Conservation (phyloP, 1,140 invertebrate species). For the Spodoptera frugiperda region DNA sequence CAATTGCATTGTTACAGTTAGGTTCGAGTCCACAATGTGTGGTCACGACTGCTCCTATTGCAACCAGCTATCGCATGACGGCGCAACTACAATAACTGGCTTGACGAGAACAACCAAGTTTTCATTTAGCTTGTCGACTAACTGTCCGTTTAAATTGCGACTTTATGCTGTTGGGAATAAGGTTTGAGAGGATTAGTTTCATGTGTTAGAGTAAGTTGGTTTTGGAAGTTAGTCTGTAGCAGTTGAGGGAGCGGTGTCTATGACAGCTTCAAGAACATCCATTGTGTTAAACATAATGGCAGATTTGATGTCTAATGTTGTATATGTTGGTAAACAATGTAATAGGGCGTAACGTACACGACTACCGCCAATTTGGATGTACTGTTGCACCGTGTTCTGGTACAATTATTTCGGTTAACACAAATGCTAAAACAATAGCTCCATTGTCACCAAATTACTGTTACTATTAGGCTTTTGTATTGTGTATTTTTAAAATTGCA, state of each 20-base stretch:
- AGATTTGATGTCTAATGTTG: constrained; percentile 20
- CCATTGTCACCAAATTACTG: constrained; percentile 27
- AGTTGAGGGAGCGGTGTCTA: constrained; percentile 16
- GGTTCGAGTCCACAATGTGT: constrained; percentile 26
- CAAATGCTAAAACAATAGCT: constrained; percentile 19
- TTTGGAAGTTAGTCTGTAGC: constrained; percentile 6
- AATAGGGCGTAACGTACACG: not conserved
- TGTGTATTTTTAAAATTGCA: not conserved
- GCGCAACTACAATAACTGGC: constrained; percentile 38
- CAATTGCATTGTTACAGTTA: constrained; percentile 27
- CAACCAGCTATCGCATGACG: constrained; percentile 41
- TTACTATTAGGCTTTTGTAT: constrained; percentile 6
- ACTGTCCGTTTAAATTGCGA: not conserved
- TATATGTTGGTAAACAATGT: constrained; percentile 18
- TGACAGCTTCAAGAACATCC: constrained; percentile 40
- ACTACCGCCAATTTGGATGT: constrained; percentile 1
- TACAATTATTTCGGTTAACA: constrained; percentile 14
- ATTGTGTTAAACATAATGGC: constrained; percentile 32
- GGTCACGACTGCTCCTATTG: constrained; percentile 37
- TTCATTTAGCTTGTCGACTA: not conserved
- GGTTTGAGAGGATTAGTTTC: not conserved
- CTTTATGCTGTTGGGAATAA: not conserved
- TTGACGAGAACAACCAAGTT: constrained; percentile 37
- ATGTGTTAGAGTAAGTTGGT: constrained; percentile 7
- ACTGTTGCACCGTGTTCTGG: constrained; percentile 3